phyloP scores from a whole-genome alignment of 2,797 vertebrate species.

The Hafferia zeledoni region DNA sequence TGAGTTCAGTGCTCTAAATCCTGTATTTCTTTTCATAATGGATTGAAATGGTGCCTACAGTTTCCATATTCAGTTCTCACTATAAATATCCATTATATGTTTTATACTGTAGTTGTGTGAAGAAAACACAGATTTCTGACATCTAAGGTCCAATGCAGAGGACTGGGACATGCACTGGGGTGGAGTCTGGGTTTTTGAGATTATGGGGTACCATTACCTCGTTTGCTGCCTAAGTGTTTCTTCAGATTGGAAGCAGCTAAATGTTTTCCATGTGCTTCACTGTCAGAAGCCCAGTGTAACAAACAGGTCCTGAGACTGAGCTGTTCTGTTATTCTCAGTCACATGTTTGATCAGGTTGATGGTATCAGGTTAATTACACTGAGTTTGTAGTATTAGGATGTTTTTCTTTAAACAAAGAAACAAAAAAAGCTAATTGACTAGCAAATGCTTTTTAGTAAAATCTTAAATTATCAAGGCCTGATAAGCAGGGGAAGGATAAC shows the following conservation, averaged over 20 bases:
- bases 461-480: not conserved
- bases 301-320: not conserved
- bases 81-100: not conserved
- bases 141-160: not conserved
- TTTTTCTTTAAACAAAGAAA: not conserved
- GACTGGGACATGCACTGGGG: not conserved
- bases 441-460: not conserved
- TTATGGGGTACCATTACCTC: not conserved
- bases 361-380: not conserved
- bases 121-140: not conserved
- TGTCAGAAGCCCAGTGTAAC: not conserved
- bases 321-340: not conserved
- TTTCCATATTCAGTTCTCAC: not conserved
- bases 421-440: not conserved
- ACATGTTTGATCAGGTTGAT: not conserved
- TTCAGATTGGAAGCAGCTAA: not conserved
- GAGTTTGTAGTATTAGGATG: not conserved
- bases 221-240: not conserved
- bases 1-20: not conserved
- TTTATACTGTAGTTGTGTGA: not conserved
- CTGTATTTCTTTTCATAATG: not conserved
- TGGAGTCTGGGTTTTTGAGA: not conserved
- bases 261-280: not conserved
- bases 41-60: not conserved
- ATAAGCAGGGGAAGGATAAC: not conserved